A percentile compares a stretch with the other conserved stretches of the same genome.
These are phyloP conservation scores for Oscheius sp. DNA, from an alignment of 1,140 invertebrate species.

Conservation along the genomic window DNA sequence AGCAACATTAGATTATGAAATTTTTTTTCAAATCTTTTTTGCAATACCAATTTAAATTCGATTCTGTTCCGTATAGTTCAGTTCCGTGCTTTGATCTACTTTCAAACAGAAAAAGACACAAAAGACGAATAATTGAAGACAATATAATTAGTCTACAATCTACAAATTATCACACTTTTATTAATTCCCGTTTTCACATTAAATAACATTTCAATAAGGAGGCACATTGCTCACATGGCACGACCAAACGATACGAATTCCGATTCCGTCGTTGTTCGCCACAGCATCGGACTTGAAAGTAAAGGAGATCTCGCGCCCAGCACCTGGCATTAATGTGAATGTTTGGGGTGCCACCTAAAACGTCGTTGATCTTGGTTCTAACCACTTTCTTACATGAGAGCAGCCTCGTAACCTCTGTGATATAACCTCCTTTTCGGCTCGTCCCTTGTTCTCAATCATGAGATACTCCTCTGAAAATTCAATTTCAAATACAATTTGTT, in stretches of 20 bases:
- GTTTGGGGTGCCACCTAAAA: conserved; percentile 2
- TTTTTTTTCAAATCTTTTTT: too few relatives aligned
- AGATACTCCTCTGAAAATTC: conserved; percentile 13
- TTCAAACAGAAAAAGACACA: background rate
- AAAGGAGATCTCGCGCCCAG: conserved; percentile 4
- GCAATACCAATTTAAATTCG: too few relatives aligned
- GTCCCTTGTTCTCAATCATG: background rate
- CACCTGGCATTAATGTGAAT: background rate
- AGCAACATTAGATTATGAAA: too few relatives aligned
- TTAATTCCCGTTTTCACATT: too few relatives aligned
- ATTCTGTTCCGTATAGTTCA: too few relatives aligned
- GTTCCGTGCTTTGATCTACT: too few relatives aligned
- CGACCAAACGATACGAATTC: conserved; percentile 45
- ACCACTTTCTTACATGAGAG: conserved; percentile 15
- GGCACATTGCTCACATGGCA: too few relatives aligned
- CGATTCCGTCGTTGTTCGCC: conserved; percentile 42
- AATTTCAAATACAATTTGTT: background rate
- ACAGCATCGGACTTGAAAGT: conserved; percentile 38
- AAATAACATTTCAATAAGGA: too few relatives aligned
- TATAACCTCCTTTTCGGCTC: background rate
- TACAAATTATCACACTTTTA: too few relatives aligned
- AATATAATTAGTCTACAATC: background rate
- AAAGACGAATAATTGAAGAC: background rate
- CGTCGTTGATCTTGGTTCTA: too few relatives aligned
- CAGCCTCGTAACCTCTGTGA: background rate